Conservation (phyloP, 1,140 invertebrate genomes). For the Popillia japonica region DNA sequence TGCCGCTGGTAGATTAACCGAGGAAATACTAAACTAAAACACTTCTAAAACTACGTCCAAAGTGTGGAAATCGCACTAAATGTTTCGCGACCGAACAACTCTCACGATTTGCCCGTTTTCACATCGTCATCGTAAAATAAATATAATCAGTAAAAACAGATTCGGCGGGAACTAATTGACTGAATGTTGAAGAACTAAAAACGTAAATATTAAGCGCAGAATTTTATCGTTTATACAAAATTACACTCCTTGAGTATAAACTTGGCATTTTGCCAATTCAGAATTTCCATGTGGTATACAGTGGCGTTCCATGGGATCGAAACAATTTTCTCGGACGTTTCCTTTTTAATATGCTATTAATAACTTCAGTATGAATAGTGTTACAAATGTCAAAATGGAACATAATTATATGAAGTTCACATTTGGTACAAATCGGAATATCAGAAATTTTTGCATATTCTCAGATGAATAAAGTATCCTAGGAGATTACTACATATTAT, state of each 20-base stretch:
- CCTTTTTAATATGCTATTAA: neutral
- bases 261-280: neutral
- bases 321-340: neutral
- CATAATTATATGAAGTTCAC: too few relatives aligned
- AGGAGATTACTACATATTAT: too few relatives aligned
- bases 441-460: too few relatives aligned
- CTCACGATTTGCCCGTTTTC: neutral
- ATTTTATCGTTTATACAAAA: slow-evolving; percentile 30
- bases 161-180: slow-evolving; percentile 19
- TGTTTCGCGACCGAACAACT: neutral
- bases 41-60: neutral
- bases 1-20: neutral
- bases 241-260: neutral
- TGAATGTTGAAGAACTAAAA: slow-evolving; percentile 2
- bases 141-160: neutral
- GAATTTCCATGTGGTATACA: neutral
- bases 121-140: neutral
- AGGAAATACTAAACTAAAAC: neutral
- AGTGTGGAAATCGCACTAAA: neutral
- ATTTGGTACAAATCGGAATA: too few relatives aligned
- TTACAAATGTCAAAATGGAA: neutral
- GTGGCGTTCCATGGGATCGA: neutral
- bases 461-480: too few relatives aligned
- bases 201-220: slow-evolving; percentile 13
- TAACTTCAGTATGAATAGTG: neutral